Evolutionary conservation across 2,797 vertebrate genomes (phyloP).

Genomic region (Brotula barbata): DNA sequence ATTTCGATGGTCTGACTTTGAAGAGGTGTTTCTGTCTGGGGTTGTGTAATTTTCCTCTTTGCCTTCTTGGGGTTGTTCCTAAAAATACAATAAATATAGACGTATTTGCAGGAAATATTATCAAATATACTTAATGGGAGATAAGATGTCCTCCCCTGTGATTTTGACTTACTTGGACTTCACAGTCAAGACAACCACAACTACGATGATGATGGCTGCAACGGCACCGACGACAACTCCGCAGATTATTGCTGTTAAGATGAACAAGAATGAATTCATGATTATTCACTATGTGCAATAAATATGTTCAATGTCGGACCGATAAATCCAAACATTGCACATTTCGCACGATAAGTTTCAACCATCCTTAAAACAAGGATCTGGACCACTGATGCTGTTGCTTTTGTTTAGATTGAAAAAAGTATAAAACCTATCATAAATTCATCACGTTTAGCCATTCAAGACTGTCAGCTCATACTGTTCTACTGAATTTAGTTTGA

Average conservation of each 20-base stretch:
- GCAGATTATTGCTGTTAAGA: constrained; percentile 70
- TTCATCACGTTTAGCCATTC: not conserved
- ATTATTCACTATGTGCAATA: too few species aligned
- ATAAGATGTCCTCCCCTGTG: not conserved
- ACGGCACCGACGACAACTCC: constrained; percentile 69
- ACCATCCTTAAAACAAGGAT: not conserved
- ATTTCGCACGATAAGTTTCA: not conserved
- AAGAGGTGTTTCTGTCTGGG: constrained; percentile 45
- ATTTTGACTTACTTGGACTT: constrained; percentile 67
- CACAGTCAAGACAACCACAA: constrained; percentile 62
- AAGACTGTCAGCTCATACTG: not conserved
- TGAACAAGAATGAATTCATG: not conserved
- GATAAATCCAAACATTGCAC: not conserved
- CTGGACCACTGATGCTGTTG: not conserved
- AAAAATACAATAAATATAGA: constrained; percentile 10
- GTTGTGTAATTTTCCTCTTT: constrained; percentile 43
- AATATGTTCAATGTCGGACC: too few species aligned
- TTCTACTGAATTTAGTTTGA: not conserved
- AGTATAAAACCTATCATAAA: not conserved
- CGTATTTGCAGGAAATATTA: not conserved
- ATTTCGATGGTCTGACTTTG: constrained; percentile 55
- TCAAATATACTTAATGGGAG: not conserved
- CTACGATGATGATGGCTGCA: constrained; percentile 51
- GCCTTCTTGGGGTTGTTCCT: constrained; percentile 61
- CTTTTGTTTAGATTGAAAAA: constrained; percentile 1